Evolutionary conservation across 2,888 invertebrate species (phyloP).

Genomic region (Machimus atricapillus): DNA sequence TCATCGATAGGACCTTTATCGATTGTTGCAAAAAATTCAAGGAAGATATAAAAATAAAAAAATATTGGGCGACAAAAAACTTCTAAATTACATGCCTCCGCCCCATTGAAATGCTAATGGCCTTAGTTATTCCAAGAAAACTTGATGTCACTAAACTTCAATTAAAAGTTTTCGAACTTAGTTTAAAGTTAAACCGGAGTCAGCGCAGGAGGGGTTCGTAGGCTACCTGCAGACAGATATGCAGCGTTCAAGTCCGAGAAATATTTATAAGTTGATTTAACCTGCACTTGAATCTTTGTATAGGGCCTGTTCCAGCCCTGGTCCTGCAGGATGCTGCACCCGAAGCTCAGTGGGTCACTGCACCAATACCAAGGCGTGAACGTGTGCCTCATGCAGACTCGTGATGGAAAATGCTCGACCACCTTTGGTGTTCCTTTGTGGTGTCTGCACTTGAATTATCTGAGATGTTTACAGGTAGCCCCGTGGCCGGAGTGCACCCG

Average conservation of each 20-base stretch:
- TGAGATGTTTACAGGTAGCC: not conserved
- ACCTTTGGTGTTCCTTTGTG: not conserved
- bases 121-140: constrained; percentile 9
- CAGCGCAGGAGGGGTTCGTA: not conserved
- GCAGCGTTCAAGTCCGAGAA: not conserved
- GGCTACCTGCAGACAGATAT: constrained; percentile 1
- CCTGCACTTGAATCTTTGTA: not conserved
- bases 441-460: not conserved
- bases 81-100: not conserved
- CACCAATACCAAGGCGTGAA: not conserved
- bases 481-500: not conserved
- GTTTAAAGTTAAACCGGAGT: not conserved
- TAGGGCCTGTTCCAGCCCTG: not conserved
- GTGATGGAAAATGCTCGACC: not conserved
- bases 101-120: constrained; percentile 16
- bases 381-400: not conserved
- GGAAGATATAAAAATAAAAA: not conserved
- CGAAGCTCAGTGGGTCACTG: not conserved
- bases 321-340: not conserved
- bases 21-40: not conserved
- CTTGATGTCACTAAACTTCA: constrained; percentile 36
- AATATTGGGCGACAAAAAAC: not conserved
- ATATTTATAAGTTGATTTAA: constrained; percentile 27
- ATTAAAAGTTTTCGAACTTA: constrained; percentile 33
- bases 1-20: not conserved